A percentile compares a stretch with the other conserved stretches of the same genome.
These are phyloP conservation scores for Cossypha niveicapilla DNA, from an alignment of 2,797 vertebrate genomes.

Conservation along the genomic window DNA sequence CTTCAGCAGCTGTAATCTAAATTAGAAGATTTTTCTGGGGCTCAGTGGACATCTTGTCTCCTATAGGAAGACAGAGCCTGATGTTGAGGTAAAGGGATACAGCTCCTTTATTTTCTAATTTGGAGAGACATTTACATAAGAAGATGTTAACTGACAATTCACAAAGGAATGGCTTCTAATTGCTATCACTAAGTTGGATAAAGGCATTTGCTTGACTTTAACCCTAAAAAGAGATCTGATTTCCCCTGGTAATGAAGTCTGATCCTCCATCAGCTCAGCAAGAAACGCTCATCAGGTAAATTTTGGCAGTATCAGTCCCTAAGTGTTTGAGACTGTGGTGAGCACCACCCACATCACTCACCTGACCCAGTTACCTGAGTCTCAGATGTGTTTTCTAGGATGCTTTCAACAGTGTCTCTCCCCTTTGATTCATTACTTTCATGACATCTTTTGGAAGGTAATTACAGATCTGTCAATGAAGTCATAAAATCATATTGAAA, in stretches of 20 bases:
- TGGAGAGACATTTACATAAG: background rate
- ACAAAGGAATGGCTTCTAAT: background rate
- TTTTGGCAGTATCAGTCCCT: background rate
- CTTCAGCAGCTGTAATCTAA: background rate
- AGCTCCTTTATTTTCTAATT: background rate
- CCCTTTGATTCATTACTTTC: background rate
- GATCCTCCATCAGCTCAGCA: background rate
- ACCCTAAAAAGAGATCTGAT: background rate
- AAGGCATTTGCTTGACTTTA: background rate
- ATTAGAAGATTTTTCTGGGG: background rate
- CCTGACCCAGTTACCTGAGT: background rate
- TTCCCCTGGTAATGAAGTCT: background rate
- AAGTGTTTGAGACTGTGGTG: background rate
- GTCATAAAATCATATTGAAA: background rate
- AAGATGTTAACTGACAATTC: background rate
- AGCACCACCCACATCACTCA: background rate
- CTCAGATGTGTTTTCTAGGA: background rate
- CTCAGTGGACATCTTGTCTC: background rate
- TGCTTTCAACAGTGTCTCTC: background rate
- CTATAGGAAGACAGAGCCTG: background rate
- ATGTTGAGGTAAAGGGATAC: background rate
- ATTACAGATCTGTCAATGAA: constrained; percentile 14
- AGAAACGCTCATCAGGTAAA: background rate
- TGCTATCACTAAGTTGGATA: background rate
- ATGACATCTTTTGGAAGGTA: background rate